Base-by-base conservation (phyloP, 2,888 invertebrate species). In the Rhagonycha lutea region DNA sequence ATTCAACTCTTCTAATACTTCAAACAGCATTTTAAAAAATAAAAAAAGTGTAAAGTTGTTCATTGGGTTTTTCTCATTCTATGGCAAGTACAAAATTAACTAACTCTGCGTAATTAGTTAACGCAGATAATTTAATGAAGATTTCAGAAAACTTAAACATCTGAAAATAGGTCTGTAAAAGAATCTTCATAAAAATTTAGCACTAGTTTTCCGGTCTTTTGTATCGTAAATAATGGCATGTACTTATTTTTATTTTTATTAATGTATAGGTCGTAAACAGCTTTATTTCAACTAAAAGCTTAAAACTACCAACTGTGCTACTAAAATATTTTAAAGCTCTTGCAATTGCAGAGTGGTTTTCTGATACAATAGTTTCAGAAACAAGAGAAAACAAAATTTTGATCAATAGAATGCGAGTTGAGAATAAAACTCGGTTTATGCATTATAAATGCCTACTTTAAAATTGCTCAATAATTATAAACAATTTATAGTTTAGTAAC, bases 281-380 rank as follows among this genome's bases (percentile, higher is more conserved):
- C 63, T 65, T 65, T 65, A 65, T 65, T 65, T 65, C 26, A 65
- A 23, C 63, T 65, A 65, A 62, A 18, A 62, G 26, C 63, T 65
- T 18, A 65, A 65, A 65, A 24, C 63, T 24, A 23, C 62, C 62
- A 65, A 65, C 63, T 65, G 24, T 8, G 26, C 63, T 65, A 65
- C 24, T 65, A 65, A 65, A 65, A 65, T 65, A 65, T 65, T 65
- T 65, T 65, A 65, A 65, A 65, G 63, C 63, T 65, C 63, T 24
- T 65, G 63, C 63, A 65, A 65, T 65, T 65, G 63, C 63, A 18
- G 24, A 65, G 18, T 65, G 63, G 63, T 65, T 65, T 65, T 26
- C 63, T 65, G 63, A 65, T 65, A 65, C 63, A 65, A 65, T 65
- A 24, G 23, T 65, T 65, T 65, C 24, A 11, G 26, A 65, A 65